Percentiles rank a stretch among this genome's conserved stretches.
Evolutionary conservation across 2,113 vertebrate species (phyloP).

Genomic region (Upupa epops): DNA sequence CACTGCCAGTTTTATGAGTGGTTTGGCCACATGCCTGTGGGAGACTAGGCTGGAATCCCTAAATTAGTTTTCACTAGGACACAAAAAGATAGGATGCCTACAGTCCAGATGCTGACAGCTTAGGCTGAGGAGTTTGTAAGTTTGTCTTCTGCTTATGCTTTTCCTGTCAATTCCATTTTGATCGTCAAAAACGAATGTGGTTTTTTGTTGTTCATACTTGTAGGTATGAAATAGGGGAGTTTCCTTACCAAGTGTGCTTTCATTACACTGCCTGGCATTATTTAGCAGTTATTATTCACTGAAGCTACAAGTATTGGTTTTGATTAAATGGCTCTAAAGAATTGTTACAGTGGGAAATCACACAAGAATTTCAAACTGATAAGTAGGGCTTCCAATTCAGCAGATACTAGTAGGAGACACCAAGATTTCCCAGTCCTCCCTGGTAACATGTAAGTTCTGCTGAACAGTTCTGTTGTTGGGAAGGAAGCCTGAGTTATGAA

Average conservation of each 20-base stretch:
- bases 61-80: background rate
- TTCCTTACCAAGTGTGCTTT: background rate
- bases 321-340: background rate
- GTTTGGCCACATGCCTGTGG: conserved; percentile 42
- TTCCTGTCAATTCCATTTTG: background rate
- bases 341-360: background rate
- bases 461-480: background rate
- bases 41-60: conserved; percentile 42
- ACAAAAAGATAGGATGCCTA: background rate
- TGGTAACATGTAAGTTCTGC: background rate
- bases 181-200: background rate
- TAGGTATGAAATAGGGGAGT: background rate
- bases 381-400: background rate
- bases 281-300: background rate
- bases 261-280: background rate
- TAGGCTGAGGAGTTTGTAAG: background rate
- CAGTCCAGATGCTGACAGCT: background rate
- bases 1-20: background rate
- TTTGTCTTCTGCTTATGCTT: background rate
- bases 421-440: background rate
- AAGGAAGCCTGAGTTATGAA: background rate
- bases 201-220: background rate
- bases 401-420: background rate
- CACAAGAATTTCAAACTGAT: background rate
- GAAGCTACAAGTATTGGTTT: background rate